Evolutionary conservation across 1,140 invertebrate species (phyloP).

Genomic region (Papilio dardanus): DNA sequence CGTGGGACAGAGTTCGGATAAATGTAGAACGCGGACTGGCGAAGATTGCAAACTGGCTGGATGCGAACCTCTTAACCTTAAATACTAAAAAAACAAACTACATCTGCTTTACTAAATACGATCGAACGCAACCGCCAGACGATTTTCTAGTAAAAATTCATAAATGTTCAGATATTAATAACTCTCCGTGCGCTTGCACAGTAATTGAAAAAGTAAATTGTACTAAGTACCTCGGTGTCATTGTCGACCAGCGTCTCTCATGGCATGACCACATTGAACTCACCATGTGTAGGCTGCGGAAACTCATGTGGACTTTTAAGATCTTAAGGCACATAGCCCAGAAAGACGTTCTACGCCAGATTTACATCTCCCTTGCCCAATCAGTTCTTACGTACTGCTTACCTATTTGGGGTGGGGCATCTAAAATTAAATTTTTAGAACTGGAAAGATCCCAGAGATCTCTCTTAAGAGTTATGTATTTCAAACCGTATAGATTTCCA

Average conservation of each 20-base stretch:
- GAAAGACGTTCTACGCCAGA: constrained; percentile 11
- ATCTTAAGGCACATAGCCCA: constrained; percentile 25
- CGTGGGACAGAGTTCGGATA: constrained; percentile 7
- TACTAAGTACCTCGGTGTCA: neutral
- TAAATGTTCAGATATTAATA: neutral
- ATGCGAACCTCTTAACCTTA: neutral
- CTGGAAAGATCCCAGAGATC: constrained; percentile 34
- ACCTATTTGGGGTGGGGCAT: constrained; percentile 30
- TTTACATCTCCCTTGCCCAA: constrained; percentile 33
- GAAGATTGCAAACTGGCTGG: neutral
- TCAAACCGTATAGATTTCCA: constrained; percentile 34
- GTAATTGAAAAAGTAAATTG: neutral
- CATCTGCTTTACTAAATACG: neutral
- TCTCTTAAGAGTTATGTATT: constrained; percentile 26
- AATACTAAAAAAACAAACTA: neutral
- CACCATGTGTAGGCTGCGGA: neutral
- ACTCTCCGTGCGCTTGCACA: neutral
- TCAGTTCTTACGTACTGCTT: constrained; percentile 32
- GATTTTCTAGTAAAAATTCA: neutral
- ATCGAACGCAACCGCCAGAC: neutral
- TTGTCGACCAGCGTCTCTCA: neutral
- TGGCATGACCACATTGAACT: neutral
- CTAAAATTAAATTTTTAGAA: constrained; percentile 32
- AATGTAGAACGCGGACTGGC: neutral
- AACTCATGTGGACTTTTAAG: constrained; percentile 34